phyloP scores from a whole-genome alignment of 2,888 invertebrate species.

The Melieria crassipennis region DNA sequence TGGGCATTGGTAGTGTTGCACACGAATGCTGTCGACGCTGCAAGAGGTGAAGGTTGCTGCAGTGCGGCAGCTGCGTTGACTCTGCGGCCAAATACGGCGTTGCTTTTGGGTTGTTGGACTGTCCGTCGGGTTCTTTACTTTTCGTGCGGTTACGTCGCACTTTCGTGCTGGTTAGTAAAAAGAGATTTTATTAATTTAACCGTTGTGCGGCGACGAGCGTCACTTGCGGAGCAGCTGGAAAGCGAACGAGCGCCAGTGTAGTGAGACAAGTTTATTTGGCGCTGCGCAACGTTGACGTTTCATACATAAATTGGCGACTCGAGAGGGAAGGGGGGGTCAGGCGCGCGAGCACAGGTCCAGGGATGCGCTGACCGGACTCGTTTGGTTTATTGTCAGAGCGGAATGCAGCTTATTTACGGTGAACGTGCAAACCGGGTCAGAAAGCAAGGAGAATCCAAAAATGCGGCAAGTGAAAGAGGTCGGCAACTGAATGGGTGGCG shows the following conservation, averaged over 20 bases:
- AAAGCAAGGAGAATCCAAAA: too few species aligned
- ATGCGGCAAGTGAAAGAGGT: too few species aligned
- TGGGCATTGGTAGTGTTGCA: neutral
- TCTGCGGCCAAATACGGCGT: neutral
- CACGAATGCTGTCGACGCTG: neutral
- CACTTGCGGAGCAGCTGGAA: neutral
- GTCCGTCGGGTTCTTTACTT: neutral
- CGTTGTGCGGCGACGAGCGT: conserved; percentile 43
- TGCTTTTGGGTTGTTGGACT: neutral
- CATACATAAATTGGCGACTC: conserved; percentile 46
- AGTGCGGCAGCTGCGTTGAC: neutral
- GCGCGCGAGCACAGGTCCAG: too few species aligned
- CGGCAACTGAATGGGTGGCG: too few species aligned
- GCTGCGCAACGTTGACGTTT: conserved; percentile 60
- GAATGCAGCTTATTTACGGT: too few species aligned
- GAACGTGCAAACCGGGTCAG: too few species aligned
- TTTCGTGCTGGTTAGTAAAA: conserved; percentile 32
- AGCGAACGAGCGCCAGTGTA: neutral
- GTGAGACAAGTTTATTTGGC: conserved; percentile 60
- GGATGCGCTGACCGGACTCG: too few species aligned
- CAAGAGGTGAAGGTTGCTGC: conserved; percentile 6
- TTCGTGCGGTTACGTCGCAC: conserved; percentile 3
- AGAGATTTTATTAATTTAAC: conserved; percentile 59
- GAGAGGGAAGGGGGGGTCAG: too few species aligned
- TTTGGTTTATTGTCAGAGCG: too few species aligned